Conservation (phyloP, 2,113 vertebrate species). For the Pituophis catenifer region DNA sequence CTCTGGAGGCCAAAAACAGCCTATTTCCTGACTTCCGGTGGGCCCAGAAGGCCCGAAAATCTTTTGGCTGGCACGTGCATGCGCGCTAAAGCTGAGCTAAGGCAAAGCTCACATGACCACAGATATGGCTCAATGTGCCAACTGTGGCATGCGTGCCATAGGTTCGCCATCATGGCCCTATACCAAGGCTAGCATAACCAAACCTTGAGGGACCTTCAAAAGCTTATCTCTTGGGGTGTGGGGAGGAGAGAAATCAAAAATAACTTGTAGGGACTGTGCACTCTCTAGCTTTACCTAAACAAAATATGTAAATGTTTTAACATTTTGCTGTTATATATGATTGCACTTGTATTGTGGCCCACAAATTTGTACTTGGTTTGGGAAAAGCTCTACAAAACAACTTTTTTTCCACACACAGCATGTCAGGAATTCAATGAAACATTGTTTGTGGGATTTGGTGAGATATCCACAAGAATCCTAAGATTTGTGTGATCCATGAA, state of each 20-base stretch:
- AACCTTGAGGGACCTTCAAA: background rate
- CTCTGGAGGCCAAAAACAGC: no score
- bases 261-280: background rate
- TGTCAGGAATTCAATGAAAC: background rate
- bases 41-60: no score
- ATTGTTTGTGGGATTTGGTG: background rate
- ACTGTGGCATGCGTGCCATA: no score
- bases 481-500: background rate
- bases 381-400: background rate
- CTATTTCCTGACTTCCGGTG: no score
- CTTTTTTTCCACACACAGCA: background rate
- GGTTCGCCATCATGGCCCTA: no score
- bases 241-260: background rate
- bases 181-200: background rate
- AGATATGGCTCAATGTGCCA: no score
- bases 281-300: background rate
- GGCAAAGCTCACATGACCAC: no score
- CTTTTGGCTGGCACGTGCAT: no score
- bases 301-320: background rate
- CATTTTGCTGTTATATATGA: background rate
- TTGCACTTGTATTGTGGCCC: background rate
- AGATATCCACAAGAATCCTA: background rate
- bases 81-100: no score
- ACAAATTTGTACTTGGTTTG: background rate
- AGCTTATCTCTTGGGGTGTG: background rate